Base-by-base conservation (phyloP, 2,113 vertebrate genomes). In the Oostethus manadensis region DNA sequence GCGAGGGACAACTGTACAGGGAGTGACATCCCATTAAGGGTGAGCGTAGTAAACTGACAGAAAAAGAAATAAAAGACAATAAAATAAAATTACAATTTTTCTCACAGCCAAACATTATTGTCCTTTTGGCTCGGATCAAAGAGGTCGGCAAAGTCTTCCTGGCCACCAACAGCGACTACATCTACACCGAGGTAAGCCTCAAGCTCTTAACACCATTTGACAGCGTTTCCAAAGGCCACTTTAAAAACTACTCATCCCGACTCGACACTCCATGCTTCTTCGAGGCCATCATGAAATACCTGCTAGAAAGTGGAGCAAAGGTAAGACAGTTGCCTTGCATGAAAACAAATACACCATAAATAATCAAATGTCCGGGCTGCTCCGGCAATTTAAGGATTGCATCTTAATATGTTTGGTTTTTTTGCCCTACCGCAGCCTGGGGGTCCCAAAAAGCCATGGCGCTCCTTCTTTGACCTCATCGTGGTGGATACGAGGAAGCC, bases 401-500 rank as follows among this genome's bases (percentile, higher is more conserved):
- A 43, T 48, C 3, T 15, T 14, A 4, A 21, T 21, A 1, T 42
- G 8, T 0, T 22, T 42, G 6, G 13, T 57, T 2, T 26, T 2
- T 21, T 56, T 10, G 21, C 74, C 6, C 75, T 5, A n/a, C 45
- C 56, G 15, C 38, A 93, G 91, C 22, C 62, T 0, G 66, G 63
- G 6, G 51, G 44, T 51, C 70, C 46, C 0, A 80, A 53, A 42
- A 72, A 22, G 1, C 57, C 83, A 5, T 93, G 92, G 93, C 87
- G 82, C 13, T 84, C 89, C 46, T 94, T 74, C 66, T 95, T 94
- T 0, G 89, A 94, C 73, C 86, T 93, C 43, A 83, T 92, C 0
- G 87, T 94, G 23, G 93, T 96, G 61, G 93, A 96, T 61, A 92
- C 90, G 0, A 87, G 81, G 61, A 95, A 95, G 62, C 92, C 94